A percentile compares a stretch with the other conserved stretches of the same genome.
These are phyloP conservation scores for Acomys russatus DNA, from an alignment of 2,797 vertebrate genomes.

Conservation along the genomic window DNA sequence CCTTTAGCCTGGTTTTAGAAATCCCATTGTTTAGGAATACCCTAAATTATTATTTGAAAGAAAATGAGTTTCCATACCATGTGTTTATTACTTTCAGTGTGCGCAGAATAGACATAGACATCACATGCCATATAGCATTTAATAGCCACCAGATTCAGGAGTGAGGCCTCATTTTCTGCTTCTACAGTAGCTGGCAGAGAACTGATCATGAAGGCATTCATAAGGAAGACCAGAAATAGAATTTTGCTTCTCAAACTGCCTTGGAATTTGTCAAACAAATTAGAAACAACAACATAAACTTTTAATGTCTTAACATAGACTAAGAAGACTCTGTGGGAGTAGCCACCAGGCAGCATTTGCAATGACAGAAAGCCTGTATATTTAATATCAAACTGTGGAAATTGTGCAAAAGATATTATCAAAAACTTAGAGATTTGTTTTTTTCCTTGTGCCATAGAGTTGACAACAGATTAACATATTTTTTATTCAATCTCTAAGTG, in stretches of 20 bases:
- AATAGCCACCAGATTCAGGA: not conserved
- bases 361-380: not conserved
- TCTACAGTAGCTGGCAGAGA: not conserved
- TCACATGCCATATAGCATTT: no score
- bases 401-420: not conserved
- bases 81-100: not conserved
- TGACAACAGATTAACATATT: not conserved
- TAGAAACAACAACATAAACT: not conserved
- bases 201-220: not conserved
- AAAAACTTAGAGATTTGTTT: not conserved
- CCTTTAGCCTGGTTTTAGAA: constrained; percentile 16
- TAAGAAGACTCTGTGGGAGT: not conserved
- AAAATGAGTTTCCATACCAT: not conserved
- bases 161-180: not conserved
- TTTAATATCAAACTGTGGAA: not conserved
- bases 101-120: not conserved
- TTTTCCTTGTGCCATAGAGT: not conserved
- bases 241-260: not conserved
- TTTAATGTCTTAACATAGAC: not conserved
- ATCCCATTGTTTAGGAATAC: not conserved
- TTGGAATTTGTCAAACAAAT: constrained; percentile 42
- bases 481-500: not conserved
- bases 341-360: not conserved
- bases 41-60: not conserved
- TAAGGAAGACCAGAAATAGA: not conserved